These are phyloP conservation scores for Acanthiza pusilla DNA, from an alignment of 2,797 vertebrate genomes.

Conservation along the genomic window DNA sequence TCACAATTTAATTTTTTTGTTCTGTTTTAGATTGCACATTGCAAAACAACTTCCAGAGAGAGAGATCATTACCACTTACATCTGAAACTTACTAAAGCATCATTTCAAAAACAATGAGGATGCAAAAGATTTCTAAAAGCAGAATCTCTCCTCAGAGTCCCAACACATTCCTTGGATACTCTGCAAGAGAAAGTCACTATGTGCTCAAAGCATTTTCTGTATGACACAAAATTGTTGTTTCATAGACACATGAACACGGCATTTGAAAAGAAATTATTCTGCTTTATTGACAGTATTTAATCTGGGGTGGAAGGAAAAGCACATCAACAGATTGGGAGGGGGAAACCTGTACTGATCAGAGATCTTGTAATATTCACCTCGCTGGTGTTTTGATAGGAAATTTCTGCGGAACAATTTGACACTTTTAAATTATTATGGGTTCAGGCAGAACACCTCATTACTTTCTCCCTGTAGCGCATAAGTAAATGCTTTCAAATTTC, in stretches of 20 bases:
- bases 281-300: neutral
- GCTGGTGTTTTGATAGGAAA: neutral
- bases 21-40: neutral
- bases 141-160: neutral
- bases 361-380: neutral
- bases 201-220: neutral
- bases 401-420: neutral
- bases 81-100: neutral
- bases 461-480: neutral
- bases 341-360: neutral
- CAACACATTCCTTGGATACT: neutral
- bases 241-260: neutral
- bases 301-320: neutral
- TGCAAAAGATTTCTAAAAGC: neutral
- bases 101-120: neutral
- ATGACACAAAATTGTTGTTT: neutral
- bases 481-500: neutral
- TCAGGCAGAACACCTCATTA: neutral
- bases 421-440: neutral
- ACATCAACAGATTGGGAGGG: neutral
- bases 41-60: neutral
- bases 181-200: neutral
- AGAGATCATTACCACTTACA: neutral
- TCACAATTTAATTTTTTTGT: neutral
- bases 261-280: neutral